These are phyloP conservation scores for Ophioninae sp. DNA, from an alignment of 2,888 invertebrate genomes.

Conservation along the genomic window DNA sequence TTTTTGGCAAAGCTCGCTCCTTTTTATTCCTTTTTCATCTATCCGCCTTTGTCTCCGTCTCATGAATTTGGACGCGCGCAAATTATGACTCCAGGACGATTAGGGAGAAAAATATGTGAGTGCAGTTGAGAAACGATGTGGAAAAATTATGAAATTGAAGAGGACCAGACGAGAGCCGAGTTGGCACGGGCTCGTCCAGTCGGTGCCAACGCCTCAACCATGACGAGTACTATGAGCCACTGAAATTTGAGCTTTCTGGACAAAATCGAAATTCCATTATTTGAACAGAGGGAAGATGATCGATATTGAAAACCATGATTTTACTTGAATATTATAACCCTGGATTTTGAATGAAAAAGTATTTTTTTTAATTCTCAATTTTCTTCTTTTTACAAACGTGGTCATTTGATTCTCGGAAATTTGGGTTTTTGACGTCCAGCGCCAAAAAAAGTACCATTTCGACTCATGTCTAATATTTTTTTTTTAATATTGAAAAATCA, in stretches of 20 bases:
- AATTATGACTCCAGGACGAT: background rate
- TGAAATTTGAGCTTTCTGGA: background rate
- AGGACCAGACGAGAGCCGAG: slow-evolving; percentile 18
- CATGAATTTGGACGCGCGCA: background rate
- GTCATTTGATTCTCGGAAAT: too few relatives aligned
- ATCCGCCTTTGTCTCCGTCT: background rate
- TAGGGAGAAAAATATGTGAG: slow-evolving; percentile 9
- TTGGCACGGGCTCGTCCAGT: slow-evolving; percentile 8
- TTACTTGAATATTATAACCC: background rate
- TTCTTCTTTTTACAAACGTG: too few relatives aligned
- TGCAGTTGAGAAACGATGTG: slow-evolving; percentile 5
- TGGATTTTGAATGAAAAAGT: too few relatives aligned
- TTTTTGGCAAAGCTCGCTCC: background rate
- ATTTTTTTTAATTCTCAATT: too few relatives aligned
- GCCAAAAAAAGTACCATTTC: too few relatives aligned
- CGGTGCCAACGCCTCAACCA: background rate
- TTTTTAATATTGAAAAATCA: too few relatives aligned
- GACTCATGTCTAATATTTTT: too few relatives aligned
- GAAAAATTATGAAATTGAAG: slow-evolving; percentile 39
- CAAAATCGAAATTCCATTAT: background rate
- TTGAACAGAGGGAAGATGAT: background rate
- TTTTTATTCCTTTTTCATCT: background rate
- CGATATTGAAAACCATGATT: background rate
- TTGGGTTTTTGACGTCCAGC: too few relatives aligned
- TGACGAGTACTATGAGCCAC: background rate